A percentile compares a stretch with the other conserved stretches of the same genome.
Conservation (phyloP, 2,113 vertebrate species). For the Pavo muticus region DNA sequence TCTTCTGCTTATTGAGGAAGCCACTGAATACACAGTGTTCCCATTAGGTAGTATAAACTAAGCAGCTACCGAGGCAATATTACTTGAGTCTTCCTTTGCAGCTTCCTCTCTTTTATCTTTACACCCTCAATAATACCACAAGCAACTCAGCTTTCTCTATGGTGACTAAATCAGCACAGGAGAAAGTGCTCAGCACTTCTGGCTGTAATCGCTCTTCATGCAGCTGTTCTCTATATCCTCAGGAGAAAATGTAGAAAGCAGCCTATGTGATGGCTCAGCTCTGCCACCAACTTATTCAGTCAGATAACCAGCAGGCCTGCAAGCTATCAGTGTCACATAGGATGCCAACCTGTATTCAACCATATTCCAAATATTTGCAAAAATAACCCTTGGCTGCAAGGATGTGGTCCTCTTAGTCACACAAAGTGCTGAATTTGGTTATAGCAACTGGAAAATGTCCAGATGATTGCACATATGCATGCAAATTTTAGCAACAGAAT, state of each 20-base stretch:
- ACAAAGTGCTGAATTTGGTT: neutral
- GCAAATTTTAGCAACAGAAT: neutral
- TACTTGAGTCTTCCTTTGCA: neutral
- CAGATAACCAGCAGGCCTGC: neutral
- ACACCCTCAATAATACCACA: neutral
- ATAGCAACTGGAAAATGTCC: neutral
- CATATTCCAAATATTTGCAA: neutral
- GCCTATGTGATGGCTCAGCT: neutral
- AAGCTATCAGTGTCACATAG: neutral
- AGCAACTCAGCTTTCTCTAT: neutral
- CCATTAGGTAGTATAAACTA: fast-evolving
- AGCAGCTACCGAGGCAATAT: neutral
- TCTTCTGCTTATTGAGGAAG: neutral
- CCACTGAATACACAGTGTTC: neutral
- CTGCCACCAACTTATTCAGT: neutral
- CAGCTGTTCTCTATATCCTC: neutral
- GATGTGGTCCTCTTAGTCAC: neutral
- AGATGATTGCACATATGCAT: neutral
- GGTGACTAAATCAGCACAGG: neutral
- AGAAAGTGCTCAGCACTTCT: neutral
- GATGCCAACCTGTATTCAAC: neutral
- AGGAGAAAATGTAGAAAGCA: neutral
- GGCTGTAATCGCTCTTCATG: neutral
- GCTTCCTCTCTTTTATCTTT: neutral
- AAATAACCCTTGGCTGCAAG: neutral